Conservation (phyloP, 2,113 vertebrate species). For the Coreoperca whiteheadi region DNA sequence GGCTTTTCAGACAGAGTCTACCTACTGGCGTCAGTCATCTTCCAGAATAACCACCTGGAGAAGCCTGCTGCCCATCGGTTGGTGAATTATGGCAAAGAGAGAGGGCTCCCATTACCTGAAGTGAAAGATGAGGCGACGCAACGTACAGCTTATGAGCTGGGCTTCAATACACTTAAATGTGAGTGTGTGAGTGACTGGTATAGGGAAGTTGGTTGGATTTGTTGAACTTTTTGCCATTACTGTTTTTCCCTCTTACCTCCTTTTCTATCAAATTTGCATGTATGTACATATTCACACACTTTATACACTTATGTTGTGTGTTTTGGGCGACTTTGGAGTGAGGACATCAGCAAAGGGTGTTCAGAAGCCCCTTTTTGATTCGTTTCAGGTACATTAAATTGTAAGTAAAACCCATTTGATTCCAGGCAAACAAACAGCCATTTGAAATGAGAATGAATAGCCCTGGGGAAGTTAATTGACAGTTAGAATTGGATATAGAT, state of each 20-base stretch:
- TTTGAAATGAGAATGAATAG: constrained; percentile 57
- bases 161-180: constrained; percentile 93
- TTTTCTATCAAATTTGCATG: not conserved
- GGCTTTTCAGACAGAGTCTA: constrained; percentile 86
- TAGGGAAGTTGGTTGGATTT: not conserved
- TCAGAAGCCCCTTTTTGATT: constrained; percentile 32
- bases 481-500: constrained; percentile 69
- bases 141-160: constrained; percentile 85
- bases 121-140: constrained; percentile 80
- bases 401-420: constrained; percentile 40
- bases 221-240: not conserved
- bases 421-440: constrained; percentile 28
- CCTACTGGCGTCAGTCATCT: constrained; percentile 88
- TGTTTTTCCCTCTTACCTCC: not conserved
- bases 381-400: constrained; percentile 30
- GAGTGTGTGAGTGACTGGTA: constrained; percentile 75
- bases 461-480: constrained; percentile 55
- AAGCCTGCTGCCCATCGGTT: constrained; percentile 77
- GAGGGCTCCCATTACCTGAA: constrained; percentile 42
- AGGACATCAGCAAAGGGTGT: constrained; percentile 5
- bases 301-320: not conserved
- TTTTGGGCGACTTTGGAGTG: not conserved
- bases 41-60: constrained; percentile 84
- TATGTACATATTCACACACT: not conserved
- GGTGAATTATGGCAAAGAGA: constrained; percentile 84